These are phyloP conservation scores for Remorina albescens DNA, from an alignment of 2,797 vertebrate species.

Conservation along the genomic window DNA sequence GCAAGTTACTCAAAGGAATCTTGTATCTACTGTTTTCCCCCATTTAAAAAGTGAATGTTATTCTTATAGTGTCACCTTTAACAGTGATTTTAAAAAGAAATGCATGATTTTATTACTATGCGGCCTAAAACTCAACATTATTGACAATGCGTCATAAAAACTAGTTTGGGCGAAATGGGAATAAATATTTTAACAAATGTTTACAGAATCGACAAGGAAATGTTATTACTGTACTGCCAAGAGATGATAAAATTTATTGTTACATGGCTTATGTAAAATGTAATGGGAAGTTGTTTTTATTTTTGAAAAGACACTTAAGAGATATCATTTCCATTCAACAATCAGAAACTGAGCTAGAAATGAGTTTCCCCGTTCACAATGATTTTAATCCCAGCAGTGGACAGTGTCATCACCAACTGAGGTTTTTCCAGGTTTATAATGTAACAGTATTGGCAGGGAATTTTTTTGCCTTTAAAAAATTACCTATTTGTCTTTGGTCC, in stretches of 20 bases:
- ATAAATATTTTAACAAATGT: slow-evolving; percentile 25
- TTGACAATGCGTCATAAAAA: neutral
- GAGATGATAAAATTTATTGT: slow-evolving; percentile 8
- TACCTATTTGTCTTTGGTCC: too few relatives aligned
- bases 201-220: slow-evolving; percentile 13
- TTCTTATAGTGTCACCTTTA: neutral
- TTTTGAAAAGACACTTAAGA: neutral
- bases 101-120: neutral
- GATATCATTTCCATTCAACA: neutral
- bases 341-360: neutral
- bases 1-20: neutral
- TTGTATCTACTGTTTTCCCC: too few relatives aligned
- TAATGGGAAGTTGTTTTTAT: neutral
- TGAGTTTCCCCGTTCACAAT: too few relatives aligned
- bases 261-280: neutral
- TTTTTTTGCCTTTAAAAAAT: too few relatives aligned
- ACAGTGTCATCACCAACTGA: too few relatives aligned
- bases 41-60: neutral
- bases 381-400: neutral
- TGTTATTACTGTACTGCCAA: too few relatives aligned
- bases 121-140: neutral
- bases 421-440: too few relatives aligned
- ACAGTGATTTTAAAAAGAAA: neutral
- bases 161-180: neutral
- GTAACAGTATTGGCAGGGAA: too few relatives aligned